Evolutionary conservation across 2,888 invertebrate species (phyloP).

Genomic region (Melieria crassipennis): DNA sequence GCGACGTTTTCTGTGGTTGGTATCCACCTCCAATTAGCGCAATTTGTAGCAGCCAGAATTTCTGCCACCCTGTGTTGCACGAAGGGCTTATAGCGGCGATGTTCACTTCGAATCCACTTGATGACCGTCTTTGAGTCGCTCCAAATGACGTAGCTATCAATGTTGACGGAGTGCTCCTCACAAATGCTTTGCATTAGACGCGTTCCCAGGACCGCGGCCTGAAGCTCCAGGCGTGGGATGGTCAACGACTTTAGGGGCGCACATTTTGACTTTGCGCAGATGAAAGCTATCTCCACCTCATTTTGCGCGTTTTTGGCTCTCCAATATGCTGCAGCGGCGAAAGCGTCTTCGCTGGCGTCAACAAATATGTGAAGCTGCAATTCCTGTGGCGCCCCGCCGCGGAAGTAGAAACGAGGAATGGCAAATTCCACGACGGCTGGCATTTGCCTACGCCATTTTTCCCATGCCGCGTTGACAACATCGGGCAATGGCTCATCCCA

Average conservation of each 20-base stretch:
- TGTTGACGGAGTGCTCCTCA: neutral
- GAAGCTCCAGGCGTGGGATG: neutral
- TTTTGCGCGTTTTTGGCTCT: neutral
- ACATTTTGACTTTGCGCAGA: neutral
- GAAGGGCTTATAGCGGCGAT: constrained; percentile 23
- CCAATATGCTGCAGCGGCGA: constrained; percentile 9
- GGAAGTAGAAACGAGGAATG: constrained; percentile 24
- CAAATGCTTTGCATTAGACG: neutral
- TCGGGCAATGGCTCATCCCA: constrained; percentile 33
- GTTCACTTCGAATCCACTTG: constrained; percentile 25
- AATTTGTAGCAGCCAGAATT: too few relatives aligned
- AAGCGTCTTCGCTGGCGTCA: constrained; percentile 14
- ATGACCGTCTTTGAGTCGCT: constrained; percentile 27
- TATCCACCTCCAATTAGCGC: too few relatives aligned
- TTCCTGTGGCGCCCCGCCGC: neutral
- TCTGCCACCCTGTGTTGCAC: constrained; percentile 1
- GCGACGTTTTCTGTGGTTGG: too few relatives aligned
- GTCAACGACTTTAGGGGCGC: neutral
- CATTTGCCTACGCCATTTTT: constrained; percentile 25
- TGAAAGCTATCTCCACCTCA: neutral
- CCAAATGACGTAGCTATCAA: constrained; percentile 11
- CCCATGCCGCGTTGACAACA: constrained; percentile 9
- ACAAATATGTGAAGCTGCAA: constrained; percentile 30
- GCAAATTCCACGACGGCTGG: constrained; percentile 9
- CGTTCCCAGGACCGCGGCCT: neutral